Evolutionary conservation across 2,888 invertebrate genomes (phyloP), one percentile per base, ranked within the genome.

Genomic region (Hecatera dysodea): DNA sequence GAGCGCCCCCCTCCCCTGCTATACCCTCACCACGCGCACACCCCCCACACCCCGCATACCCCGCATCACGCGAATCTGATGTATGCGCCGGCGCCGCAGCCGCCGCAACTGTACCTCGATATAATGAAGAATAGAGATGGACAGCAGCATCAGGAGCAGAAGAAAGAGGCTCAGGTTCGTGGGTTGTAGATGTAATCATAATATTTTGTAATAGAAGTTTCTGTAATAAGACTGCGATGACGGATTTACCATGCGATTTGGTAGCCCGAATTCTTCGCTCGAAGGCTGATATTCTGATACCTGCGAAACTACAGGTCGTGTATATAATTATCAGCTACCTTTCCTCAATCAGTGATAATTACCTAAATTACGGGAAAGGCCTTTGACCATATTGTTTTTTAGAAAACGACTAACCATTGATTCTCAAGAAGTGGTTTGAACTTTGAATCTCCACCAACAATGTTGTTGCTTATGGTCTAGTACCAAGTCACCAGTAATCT

Each of bases 1-100:
- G 95, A 95, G 77, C 88, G 95, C 0, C 93, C 95, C 1, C 95
- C 95, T 0, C 95, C 95, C 0, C 80, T 96, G 24, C 78, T 96
- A 75, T 96, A 95, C 87, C 93, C 94, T 19, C 94, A 94, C 78
- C 95, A 94, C 78, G 92, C 92, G 2, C 95, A 95, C 83, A 93
- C 94, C 8, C 93, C 94, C 3, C 95, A 95, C 83, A 93, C 94
- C 5, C 93, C 94, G 0, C 92, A 92, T 78, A 90, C 93, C 0
- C 93, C 93, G 1, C 92, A 93, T 69, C 94, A 94, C 78, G 82
- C 91, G 12, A 89, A 88, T 79, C 74, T 94, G 8, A 92, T 94
- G 93, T 94, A 94, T 22, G 92, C 94, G 71, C 93, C 93, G 15
- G 93, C 94, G 83, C 93, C 94, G 63, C 95, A 94, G 59, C 93